Base-by-base conservation (phyloP, 2,113 vertebrate genomes). In the Percopsis transmontana region DNA sequence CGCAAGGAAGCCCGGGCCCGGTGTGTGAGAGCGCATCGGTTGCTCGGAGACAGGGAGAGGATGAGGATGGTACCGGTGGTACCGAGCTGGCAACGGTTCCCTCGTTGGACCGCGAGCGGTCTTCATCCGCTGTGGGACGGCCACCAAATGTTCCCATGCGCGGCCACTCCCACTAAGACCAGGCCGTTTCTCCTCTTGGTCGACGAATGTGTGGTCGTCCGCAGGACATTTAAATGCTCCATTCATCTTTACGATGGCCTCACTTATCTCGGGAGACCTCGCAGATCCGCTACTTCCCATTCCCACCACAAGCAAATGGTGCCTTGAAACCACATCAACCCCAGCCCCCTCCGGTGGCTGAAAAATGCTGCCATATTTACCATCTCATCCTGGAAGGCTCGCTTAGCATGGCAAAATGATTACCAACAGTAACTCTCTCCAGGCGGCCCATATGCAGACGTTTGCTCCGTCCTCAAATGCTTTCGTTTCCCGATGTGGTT, bases 1-100 rank as follows among this genome's bases (percentile, higher is more conserved):
- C 90, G 90, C 90, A 91, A 88, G 83, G 89, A 91, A 92, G 89
- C 47, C 69, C 38, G 11, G 16, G 53, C 58, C 74, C 71, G 66
- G 63, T 72, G 80, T 85, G 84, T 70, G 61, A 76, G 84, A 71
- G 83, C 16, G 62, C 78, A 70, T 75, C 67, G 68, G 81, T 90
- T 83, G 76, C 87, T 77, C 85, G 81, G 83, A 79, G 82, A 85
- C 88, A 81, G 51, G 72, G 48, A 62, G 38, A 68, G 73, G 68
- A 70, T 14, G 14, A 24, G 38, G 7, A 10, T 7, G 14, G 24
- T 20, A 38, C 19, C 10, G 48, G 21, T 12, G 40, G 56, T 16
- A 11, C 11, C 14, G 18, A 58, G 42, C 62, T 63, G 77, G 57
- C 48, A 52, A 80, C 5, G 38, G 62, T 55, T 77, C 81, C 76